Conservation (phyloP, 2,113 vertebrate species). For the Neogobius melanostomus region DNA sequence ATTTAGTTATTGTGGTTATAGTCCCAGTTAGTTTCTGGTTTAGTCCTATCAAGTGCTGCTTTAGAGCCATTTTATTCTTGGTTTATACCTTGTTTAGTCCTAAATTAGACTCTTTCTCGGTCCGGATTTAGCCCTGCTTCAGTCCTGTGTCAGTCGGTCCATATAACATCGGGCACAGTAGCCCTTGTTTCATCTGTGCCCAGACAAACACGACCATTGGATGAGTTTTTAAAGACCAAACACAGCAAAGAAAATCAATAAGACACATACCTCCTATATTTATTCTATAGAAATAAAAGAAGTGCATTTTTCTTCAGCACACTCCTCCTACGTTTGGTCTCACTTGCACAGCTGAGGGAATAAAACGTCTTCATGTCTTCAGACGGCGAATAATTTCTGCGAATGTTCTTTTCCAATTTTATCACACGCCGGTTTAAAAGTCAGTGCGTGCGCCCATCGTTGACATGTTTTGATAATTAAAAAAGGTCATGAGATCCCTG, state of each 20-base stretch:
- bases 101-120: too few relatives aligned
- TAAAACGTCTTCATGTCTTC: background rate
- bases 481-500: background rate
- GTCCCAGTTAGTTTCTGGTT: background rate
- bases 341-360: background rate
- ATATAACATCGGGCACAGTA: background rate
- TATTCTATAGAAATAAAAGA: background rate
- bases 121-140: too few relatives aligned
- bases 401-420: background rate
- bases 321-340: conserved; percentile 3
- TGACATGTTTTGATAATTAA: background rate
- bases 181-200: background rate
- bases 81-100: too few relatives aligned
- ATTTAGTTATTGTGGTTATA: background rate
- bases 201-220: background rate
- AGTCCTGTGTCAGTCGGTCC: too few relatives aligned
- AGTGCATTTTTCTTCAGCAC: background rate
- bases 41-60: background rate
- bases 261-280: background rate
- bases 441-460: background rate
- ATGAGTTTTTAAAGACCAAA: background rate
- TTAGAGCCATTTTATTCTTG: too few relatives aligned
- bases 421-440: background rate
- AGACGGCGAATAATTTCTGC: background rate
- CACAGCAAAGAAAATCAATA: background rate